phyloP scores from a whole-genome alignment of 2,797 vertebrate genomes.

The Sciurus vulgaris region DNA sequence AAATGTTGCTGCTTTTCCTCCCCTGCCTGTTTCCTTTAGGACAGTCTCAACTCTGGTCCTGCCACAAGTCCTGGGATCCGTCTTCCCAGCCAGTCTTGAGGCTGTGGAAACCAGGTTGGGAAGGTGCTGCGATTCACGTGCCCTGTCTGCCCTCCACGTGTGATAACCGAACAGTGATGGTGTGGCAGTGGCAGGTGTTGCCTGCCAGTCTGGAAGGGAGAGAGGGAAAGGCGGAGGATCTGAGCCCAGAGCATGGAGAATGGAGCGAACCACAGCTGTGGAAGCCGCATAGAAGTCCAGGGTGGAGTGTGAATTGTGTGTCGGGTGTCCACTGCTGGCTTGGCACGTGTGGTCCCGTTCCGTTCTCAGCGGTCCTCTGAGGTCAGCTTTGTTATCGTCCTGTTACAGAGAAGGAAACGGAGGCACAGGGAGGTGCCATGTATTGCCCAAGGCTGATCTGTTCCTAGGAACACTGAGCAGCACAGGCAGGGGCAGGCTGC shows the following conservation, averaged over 20 bases:
- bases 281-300: background rate
- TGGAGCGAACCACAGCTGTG: background rate
- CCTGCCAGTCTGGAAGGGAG: background rate
- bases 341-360: accelerated
- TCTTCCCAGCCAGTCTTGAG: background rate
- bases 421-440: background rate
- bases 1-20: background rate
- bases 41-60: too few species aligned
- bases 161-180: accelerated
- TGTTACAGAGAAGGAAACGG: background rate
- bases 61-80: accelerated
- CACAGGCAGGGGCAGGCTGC: background rate
- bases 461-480: background rate
- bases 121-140: background rate
- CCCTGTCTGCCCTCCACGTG: accelerated
- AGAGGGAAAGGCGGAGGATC: too few species aligned
- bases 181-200: background rate
- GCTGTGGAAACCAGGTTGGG: background rate
- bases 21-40: background rate
- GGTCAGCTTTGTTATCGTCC: background rate
- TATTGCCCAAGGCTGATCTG: accelerated
- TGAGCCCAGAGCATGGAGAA: background rate
- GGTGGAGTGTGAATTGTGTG: too few species aligned
- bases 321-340: accelerated
- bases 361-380: background rate